Conservation (phyloP, 2,888 invertebrate species). For the Strigamia crassipes region DNA sequence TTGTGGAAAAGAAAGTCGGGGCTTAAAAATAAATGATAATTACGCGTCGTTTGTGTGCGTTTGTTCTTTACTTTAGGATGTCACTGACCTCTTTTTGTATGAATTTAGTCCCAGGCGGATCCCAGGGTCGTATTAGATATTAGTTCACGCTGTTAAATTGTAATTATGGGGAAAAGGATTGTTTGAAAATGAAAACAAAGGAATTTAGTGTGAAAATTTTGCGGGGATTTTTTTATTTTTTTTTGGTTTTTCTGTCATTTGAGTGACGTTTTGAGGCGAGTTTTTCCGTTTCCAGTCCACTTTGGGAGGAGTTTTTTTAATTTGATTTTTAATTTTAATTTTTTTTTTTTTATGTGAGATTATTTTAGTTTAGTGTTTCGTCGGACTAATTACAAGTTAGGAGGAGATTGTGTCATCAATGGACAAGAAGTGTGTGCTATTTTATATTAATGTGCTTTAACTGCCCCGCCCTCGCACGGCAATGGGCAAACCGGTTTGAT, state of each 20-base stretch:
- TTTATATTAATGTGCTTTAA: constrained; percentile 3
- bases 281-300: neutral
- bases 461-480: constrained; percentile 10
- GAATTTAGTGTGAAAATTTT: neutral
- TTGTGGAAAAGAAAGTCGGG: neutral
- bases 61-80: neutral
- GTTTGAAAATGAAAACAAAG: neutral
- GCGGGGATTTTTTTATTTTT: neutral
- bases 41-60: neutral
- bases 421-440: constrained; percentile 10
- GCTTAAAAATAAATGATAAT: neutral
- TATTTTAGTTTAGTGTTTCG: neutral
- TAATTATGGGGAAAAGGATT: neutral
- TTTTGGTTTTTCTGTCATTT: too few relatives aligned
- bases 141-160: neutral
- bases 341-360: neutral
- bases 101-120: neutral
- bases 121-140: neutral
- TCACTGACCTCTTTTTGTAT: neutral
- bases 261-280: too few relatives aligned
- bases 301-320: neutral
- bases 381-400: neutral
- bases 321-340: neutral
- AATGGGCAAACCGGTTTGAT: constrained; percentile 10
- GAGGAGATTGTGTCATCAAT: neutral